Percentiles rank a stretch among this genome's conserved stretches.
Conservation (phyloP, 1,140 invertebrate genomes). For the Plutomurus gul region DNA sequence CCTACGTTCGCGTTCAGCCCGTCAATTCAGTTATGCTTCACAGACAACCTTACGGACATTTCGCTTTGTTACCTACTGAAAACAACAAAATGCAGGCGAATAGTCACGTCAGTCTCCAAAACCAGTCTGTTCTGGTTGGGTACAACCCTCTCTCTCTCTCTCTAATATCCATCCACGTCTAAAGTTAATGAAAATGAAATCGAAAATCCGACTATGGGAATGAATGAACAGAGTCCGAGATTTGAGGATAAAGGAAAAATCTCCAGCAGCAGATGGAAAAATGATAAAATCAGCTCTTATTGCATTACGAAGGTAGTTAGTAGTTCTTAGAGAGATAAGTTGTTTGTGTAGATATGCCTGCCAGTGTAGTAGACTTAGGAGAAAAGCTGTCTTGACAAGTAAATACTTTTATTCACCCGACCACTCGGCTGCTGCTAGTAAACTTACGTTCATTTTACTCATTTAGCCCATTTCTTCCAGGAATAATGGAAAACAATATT, state of each 20-base stretch:
- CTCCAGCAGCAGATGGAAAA: slow-evolving; percentile 9
- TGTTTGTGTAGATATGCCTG: not conserved
- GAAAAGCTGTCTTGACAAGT: not conserved
- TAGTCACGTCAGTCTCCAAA: not conserved
- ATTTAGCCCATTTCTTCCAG: not conserved
- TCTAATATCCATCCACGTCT: not conserved
- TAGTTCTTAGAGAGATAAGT: not conserved
- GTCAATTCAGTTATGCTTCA: not conserved
- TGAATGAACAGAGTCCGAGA: slow-evolving; percentile 1
- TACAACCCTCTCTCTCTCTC: not conserved
- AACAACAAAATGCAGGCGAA: no score
- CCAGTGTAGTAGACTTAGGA: not conserved
- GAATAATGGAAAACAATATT: not conserved
- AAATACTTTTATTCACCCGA: slow-evolving; percentile 2
- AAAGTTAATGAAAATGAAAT: not conserved
- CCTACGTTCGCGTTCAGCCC: not conserved
- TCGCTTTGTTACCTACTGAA: no score
- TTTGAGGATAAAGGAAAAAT: not conserved
- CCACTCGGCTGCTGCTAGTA: no score
- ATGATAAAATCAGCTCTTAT: slow-evolving; percentile 8
- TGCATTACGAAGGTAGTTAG: not conserved
- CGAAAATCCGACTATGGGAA: not conserved
- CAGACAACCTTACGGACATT: not conserved
- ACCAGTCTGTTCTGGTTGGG: not conserved
- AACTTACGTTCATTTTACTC: slow-evolving; percentile 13